A percentile compares a stretch with the other conserved stretches of the same genome.
These are phyloP conservation scores for Drosophila cardini DNA, from an alignment of 1,140 invertebrate genomes.

Conservation along the genomic window DNA sequence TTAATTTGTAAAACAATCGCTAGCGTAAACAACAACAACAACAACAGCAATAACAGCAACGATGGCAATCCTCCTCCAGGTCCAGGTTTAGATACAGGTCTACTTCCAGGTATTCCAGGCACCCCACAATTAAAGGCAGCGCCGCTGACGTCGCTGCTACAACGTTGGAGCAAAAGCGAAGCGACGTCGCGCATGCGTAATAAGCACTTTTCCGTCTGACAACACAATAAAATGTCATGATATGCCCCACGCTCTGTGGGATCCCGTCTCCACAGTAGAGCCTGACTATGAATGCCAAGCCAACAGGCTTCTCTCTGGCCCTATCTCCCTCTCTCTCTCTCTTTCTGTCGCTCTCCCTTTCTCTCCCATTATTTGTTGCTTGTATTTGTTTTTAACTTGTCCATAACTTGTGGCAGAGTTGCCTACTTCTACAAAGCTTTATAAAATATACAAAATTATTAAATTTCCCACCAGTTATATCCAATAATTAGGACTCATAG, in stretches of 20 bases:
- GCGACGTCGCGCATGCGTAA: constrained; percentile 80
- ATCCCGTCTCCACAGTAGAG: constrained; percentile 29
- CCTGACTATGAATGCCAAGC: constrained; percentile 43
- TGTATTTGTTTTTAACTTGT: constrained; percentile 75
- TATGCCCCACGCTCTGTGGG: constrained; percentile 84
- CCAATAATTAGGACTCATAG: too few species aligned
- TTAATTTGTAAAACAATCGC: constrained; percentile 84
- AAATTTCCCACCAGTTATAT: too few species aligned
- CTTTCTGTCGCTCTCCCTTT: not conserved
- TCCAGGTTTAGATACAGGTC: not conserved
- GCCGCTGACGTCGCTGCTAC: constrained; percentile 46
- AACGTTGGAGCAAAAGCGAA: constrained; percentile 37
- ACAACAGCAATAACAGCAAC: constrained; percentile 41
- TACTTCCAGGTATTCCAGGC: constrained; percentile 45
- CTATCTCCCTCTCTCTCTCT: not conserved
- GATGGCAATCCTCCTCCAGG: constrained; percentile 42
- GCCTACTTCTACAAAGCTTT: not conserved
- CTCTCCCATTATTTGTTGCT: constrained; percentile 10
- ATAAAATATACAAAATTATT: not conserved
- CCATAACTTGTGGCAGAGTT: constrained; percentile 59
- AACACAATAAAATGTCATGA: constrained; percentile 85
- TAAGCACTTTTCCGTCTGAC: constrained; percentile 85
- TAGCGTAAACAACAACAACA: constrained; percentile 76
- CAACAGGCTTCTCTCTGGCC: not conserved
- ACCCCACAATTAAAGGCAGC: constrained; percentile 78